Base-by-base conservation (phyloP, 2,888 invertebrate genomes). In the Biston stratarius region DNA sequence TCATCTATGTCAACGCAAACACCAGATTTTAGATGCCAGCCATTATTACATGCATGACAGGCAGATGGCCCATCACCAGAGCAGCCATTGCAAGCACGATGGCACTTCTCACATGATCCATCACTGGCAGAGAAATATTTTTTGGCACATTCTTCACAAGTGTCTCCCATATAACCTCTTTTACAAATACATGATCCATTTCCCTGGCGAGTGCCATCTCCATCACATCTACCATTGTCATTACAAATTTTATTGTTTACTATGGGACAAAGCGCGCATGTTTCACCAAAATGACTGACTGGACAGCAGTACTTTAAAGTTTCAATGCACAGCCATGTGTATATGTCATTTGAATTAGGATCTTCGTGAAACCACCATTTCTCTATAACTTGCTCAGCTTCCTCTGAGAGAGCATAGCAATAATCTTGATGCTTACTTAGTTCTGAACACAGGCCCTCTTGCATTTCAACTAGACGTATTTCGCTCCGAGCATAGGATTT, bases 151-250 rank as follows among this genome's bases (percentile, higher is more conserved):
- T 95, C 91, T 72, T 96, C 95, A 92, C 99, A 99, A 49, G 92
- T 81, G 7, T 94, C 94, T 7, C 98, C 98, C 3, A 88, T 79
- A 85, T 98, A 99, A 9, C 98, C 99, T 64, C 83, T 86, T 77
- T 97, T 95, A 87, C 99, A 99, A 53, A 95, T 91, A 87, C 99
- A 99, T 79, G 96, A 95, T 0, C 99, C 99, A 87, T 96, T 97
- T 5, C 99, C 99, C 85, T 97, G 96, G 42, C 99, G 94, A 0
- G 98, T 99, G 0, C 99, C 99, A 61, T 96, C 96, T n/a, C 99
- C 99, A 75, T 95, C 90, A 81, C 95, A 95, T 79, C 94, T 95
- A 11, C 99, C 99, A 90, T 96, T 96, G 34, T 96, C 96, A 78
- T 92, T 95, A 86, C 99, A 99, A 66, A 98, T 93, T 71, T 95